Base-by-base conservation (phyloP, 2,113 vertebrate species). In the Podarcis raffonei region DNA sequence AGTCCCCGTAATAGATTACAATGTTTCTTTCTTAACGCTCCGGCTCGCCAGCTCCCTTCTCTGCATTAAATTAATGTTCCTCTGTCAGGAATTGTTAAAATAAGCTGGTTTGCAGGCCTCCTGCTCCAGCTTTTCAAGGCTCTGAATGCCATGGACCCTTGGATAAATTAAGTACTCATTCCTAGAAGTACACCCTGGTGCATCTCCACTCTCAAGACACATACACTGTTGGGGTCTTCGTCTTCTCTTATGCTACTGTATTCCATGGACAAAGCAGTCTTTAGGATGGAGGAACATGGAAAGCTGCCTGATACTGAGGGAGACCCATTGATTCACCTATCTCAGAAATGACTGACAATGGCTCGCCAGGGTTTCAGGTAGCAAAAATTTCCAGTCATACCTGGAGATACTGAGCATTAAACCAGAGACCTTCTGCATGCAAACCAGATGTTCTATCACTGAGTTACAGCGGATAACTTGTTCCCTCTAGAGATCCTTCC, bases 81-180 rank as follows among this genome's bases (percentile, higher is more conserved):
- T 90, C 68, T 90, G 72, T 88, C 88, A 94, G 57, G 48, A 93
- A 66, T 71, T 89, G 86, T 88, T 93, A 90, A 90, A 94, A 86
- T 69, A 65, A 91, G 66, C 87, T 0, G 0, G 5, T 91, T 84
- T 85, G 83, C 30, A 71, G 91, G 69, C 6, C 59, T 81, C 1
- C 42, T 87, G 59, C 81, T 90, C 81, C 1, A 3, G 48, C 22
- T 1, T 20, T 72, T 87, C 92, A 5, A 27, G 37, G n/a, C 15
- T 25, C 8, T 27, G n/a, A n/a, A 4, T 42, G 37, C 6, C 12
- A 30, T 27, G 74, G 69, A 32, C 57, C 30, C 30, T 18, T 62
- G 25, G 27, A 42, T 39, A 65, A 12, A n/a, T 9, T 22, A 35
- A 23, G 27, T 4, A 6, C 85, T 18, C 25, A 3, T 39, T 77